phyloP scores from a whole-genome alignment of 2,113 vertebrate species.

The Neotoma lepida region DNA sequence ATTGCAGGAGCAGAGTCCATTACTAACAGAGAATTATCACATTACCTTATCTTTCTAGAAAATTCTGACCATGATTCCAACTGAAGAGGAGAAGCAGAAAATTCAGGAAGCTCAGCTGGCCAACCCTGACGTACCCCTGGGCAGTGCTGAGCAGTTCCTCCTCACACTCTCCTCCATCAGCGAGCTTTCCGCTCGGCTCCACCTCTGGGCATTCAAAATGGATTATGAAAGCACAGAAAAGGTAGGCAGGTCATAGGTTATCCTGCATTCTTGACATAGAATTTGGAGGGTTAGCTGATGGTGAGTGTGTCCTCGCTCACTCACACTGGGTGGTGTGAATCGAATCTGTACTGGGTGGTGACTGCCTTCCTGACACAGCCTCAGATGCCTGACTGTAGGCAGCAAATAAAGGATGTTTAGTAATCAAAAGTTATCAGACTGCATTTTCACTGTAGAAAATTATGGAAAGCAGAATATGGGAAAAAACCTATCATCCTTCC shows the following conservation, averaged over 20 bases:
- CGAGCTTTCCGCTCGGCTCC: conserved; percentile 95
- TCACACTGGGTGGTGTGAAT: background rate
- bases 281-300: background rate
- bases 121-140: conserved; percentile 94
- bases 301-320: background rate
- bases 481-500: background rate
- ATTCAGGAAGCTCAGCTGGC: conserved; percentile 97
- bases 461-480: background rate
- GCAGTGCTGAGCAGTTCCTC: conserved; percentile 96
- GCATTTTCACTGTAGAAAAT: background rate
- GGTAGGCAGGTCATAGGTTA: conserved; percentile 84
- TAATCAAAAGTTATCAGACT: background rate
- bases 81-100: conserved; percentile 97
- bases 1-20: background rate
- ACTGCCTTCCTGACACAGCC: background rate
- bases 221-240: conserved; percentile 97
- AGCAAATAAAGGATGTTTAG: background rate
- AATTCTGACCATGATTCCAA: conserved; percentile 99
- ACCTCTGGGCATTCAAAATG: conserved; percentile 99
- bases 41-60: conserved; percentile 86
- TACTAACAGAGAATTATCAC: background rate
- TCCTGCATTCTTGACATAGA: background rate
- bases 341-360: background rate
- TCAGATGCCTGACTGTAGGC: background rate
- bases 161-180: conserved; percentile 97